phyloP scores from a whole-genome alignment of 2,113 vertebrate genomes.

The Mormyrus iriodes region DNA sequence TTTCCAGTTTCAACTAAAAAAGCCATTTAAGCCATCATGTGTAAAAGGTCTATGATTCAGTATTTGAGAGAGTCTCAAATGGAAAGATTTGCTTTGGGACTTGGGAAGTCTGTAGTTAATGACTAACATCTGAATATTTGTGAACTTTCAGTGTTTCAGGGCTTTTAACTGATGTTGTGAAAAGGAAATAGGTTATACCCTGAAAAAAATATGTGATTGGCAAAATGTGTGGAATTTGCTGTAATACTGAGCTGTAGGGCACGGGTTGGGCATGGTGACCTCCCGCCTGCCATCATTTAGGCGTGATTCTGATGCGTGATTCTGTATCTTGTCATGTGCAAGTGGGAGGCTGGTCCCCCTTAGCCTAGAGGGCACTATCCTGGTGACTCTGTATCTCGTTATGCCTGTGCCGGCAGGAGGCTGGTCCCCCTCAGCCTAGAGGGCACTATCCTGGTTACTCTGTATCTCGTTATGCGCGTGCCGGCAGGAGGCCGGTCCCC shows the following conservation, averaged over 20 bases:
- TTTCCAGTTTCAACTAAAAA: neutral
- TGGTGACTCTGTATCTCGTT: neutral
- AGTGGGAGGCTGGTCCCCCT: too few relatives aligned
- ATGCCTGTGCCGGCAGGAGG: neutral
- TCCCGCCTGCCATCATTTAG: too few relatives aligned
- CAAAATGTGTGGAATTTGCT: neutral
- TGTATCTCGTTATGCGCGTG: neutral
- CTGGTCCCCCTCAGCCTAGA: neutral
- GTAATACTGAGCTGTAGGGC: neutral
- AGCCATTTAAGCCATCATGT: neutral
- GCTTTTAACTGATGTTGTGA: neutral
- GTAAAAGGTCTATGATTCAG: neutral
- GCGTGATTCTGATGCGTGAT: too few relatives aligned
- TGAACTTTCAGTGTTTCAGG: neutral
- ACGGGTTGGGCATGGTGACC: neutral
- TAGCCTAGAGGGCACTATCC: too few relatives aligned
- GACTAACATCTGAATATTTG: slow-evolving; percentile 6
- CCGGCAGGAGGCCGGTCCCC: too few relatives aligned
- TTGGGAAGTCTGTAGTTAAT: slow-evolving; percentile 8
- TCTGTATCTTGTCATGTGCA: too few relatives aligned
- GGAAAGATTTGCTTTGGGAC: neutral
- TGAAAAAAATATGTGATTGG: neutral
- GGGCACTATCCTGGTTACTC: neutral
- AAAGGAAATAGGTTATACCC: neutral
- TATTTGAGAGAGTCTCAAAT: neutral